Base-by-base conservation (phyloP, 1,140 invertebrate genomes). In the Andricus grossulariae region DNA sequence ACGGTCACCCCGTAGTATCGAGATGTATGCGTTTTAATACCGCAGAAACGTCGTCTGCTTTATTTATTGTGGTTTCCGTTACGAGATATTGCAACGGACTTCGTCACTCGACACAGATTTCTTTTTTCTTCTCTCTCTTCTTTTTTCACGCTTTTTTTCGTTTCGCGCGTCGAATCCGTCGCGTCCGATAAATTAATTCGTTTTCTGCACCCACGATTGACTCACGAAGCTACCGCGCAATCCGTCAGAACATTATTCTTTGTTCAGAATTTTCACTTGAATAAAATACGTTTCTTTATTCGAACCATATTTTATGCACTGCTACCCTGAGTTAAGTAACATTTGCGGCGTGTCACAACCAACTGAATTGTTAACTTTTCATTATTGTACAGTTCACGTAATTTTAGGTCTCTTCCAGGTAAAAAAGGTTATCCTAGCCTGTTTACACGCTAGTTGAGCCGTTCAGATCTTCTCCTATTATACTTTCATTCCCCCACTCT, bases 91-190 rank as follows among this genome's bases (percentile, higher is more conserved):
- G 71, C 71, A 50, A 19, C 71, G 71, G 45, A 50, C 50, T 72
- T 52, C 16, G 50, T 50, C 71, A 50, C 50, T 52, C 45, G 71
- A 19, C 50, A 72, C 39, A 32, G n/a, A 49, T 72, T 73, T 54
- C n/a, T 70, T 32, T n/a, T n/a, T 25, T 13, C 21, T 16, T 45
- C 19, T 50, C 19, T 45, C 54, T 52, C 39, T 70, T 70, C 51
- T 71, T 73, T 73, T 15, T 16, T 15, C 50, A 45, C 18, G 50
- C 57, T 76, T 72, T 77, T 77, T 77, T 55, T 77, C 71, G 76
- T 79, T 80, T 80, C 73, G 45, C 25, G 60, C 25, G 60, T 25
- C 39, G 32, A 15, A 66, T 66, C 45, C 39, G 60, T 66, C 25
- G 60, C 13, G 60, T 66, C 32, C 25, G 60, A 66, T 66, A 66